Percentiles rank a stretch among this genome's conserved stretches.
Conservation (phyloP, 2,113 vertebrate genomes). For the Bagarius yarrelli region DNA sequence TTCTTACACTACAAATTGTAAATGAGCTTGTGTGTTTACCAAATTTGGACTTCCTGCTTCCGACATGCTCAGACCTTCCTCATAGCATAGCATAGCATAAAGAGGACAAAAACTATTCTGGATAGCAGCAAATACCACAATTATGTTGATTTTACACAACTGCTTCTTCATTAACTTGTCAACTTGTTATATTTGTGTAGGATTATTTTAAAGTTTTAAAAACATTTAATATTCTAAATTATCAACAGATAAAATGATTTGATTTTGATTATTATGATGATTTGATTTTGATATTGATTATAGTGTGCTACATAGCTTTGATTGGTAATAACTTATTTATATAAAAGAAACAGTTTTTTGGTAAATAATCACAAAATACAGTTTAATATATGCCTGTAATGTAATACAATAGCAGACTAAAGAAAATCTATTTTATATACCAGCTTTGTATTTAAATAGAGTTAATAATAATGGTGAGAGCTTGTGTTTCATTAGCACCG, state of each 20-base stretch:
- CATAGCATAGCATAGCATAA: not conserved
- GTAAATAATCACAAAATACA: too few species aligned
- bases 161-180: too few species aligned
- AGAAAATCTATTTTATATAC: too few species aligned
- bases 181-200: too few species aligned
- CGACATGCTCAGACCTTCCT: not conserved
- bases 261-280: too few species aligned
- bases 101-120: not conserved
- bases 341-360: too few species aligned
- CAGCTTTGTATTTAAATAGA: not conserved
- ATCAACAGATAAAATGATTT: not conserved
- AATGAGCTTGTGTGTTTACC: not conserved
- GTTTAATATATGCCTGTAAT: too few species aligned
- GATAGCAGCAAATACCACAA: not conserved
- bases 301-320: not conserved
- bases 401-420: too few species aligned
- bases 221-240: conserved; percentile 21
- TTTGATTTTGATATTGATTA: too few species aligned
- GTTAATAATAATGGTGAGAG: not conserved
- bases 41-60: conserved; percentile 25
- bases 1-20: not conserved
- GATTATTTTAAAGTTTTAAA: not conserved
- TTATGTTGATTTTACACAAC: too few species aligned
- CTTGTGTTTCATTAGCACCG: not conserved
- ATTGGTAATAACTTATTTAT: not conserved